A percentile compares a stretch with the other conserved stretches of the same genome.
These are phyloP conservation scores for Troilus luridus DNA, from an alignment of 2,888 invertebrate species.

Conservation along the genomic window DNA sequence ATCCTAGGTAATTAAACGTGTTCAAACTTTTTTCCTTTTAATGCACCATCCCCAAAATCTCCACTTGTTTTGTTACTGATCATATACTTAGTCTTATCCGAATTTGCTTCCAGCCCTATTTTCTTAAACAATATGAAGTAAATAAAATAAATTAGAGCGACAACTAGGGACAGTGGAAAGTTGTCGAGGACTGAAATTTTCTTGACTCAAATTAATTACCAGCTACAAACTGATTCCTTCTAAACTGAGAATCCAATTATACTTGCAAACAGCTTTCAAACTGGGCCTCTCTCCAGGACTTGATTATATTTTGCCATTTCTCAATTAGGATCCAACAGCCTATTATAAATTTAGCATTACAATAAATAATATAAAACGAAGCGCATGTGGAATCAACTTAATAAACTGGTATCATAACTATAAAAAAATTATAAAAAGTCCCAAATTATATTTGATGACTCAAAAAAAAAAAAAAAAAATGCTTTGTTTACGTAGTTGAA, in stretches of 20 bases:
- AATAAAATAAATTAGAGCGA: background rate
- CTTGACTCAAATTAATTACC: constrained; percentile 11
- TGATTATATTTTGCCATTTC: constrained; percentile 40
- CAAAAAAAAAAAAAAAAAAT: no score
- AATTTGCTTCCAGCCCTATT: no score
- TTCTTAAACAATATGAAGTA: background rate
- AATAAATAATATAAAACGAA: background rate
- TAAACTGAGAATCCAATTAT: constrained; percentile 33
- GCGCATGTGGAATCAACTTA: background rate
- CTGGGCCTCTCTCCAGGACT: background rate
- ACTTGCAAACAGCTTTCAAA: constrained; percentile 33
- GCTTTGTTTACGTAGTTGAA: no score
- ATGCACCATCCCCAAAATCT: no score
- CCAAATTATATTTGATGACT: no score
- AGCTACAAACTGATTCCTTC: constrained; percentile 41
- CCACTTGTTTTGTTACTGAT: no score
- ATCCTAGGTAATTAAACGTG: no score
- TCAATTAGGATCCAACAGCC: background rate
- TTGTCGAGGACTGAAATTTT: background rate
- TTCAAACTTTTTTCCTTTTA: no score
- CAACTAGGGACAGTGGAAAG: background rate
- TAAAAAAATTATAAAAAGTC: background rate
- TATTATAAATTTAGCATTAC: background rate
- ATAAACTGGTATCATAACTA: background rate
- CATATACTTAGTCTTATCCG: no score